Evolutionary conservation across 1,140 invertebrate genomes (phyloP), one percentile per base, ranked within the genome.

Genomic region (Solenopsis fugax): DNA sequence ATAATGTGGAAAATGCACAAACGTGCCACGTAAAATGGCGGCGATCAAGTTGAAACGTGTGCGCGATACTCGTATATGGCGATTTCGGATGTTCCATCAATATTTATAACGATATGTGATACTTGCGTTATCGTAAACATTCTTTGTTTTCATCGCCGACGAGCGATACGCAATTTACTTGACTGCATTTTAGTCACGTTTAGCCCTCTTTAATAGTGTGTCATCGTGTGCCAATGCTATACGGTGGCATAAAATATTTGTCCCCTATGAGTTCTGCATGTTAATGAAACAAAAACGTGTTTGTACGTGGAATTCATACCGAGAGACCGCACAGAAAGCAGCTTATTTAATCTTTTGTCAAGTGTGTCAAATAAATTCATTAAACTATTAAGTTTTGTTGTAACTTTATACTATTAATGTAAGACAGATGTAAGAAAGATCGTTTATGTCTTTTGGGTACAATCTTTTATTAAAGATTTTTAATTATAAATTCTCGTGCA

Each of bases 121-220:
- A 73, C n/a, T 75, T 80, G 48, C 62, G 62, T 80, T 84, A 84
- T 73, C 41, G 48, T 50, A 64, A 62, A 37, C 29, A 16, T 10
- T 52, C 34, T 50, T 75, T 75, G 45, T 73, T 62, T 75, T 34
- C 34, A 76, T 60, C 58, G 50, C 69, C 41, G 45, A 37, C 56
- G 62, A 48, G n/a, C 45, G 67, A 54, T 24, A 34, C n/a, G 67
- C 29, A 82, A 65, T 54, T 56, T 24, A 34, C 34, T 86, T 64
- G 65, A 64, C 24, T 86, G 69, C 87, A 92, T 92, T 92, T 92
- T 62, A 86, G 86, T 92, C 91, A 92, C 91, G 91, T 72, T 12
- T 78, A 93, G 89, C 92, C 93, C 89, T 85, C 91, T 94, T 92
- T 86, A 91, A 86, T 69, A 92, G 85, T 92, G 88, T 92, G 91